Conservation (phyloP, 2,797 vertebrate species). For the Coranthus polyacanthus region DNA sequence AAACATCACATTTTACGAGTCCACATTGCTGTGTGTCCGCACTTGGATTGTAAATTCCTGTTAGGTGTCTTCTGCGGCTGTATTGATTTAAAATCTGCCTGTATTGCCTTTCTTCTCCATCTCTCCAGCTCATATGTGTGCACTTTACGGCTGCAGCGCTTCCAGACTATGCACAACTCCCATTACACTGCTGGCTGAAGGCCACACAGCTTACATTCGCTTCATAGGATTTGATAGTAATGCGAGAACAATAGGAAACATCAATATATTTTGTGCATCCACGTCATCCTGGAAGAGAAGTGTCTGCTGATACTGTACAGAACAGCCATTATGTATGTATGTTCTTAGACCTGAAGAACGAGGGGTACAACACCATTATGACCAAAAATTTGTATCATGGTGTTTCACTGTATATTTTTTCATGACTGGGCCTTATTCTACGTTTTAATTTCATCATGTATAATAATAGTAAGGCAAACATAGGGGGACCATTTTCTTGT, state of each 20-base stretch:
- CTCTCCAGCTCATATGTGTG: neutral
- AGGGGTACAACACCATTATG: no score
- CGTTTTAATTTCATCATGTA: no score
- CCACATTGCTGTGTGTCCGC: conserved; percentile 29
- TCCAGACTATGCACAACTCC: conserved; percentile 29
- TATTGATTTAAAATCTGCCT: conserved; percentile 55
- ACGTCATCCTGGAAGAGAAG: neutral
- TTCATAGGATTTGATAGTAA: conserved; percentile 39
- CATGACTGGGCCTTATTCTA: no score
- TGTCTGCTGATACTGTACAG: conserved; percentile 5
- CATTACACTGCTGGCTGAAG: conserved; percentile 38
- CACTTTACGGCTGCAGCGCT: conserved; percentile 45
- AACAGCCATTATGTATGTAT: neutral
- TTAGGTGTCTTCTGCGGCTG: conserved; percentile 42
- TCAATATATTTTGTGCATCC: conserved; percentile 13
- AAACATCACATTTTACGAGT: conserved; percentile 65
- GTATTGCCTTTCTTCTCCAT: conserved; percentile 12
- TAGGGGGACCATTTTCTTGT: no score
- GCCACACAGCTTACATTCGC: conserved; percentile 18
- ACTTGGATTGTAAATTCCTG: conserved; percentile 52
- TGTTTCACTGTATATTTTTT: no score
- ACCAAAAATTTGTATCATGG: no score
- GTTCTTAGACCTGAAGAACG: no score
- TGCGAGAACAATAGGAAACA: conserved; percentile 28
- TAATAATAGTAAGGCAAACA: no score